Evolutionary conservation across 2,797 vertebrate species (phyloP), one percentile per base, ranked within the genome.

Genomic region (Lerista edwardsae): DNA sequence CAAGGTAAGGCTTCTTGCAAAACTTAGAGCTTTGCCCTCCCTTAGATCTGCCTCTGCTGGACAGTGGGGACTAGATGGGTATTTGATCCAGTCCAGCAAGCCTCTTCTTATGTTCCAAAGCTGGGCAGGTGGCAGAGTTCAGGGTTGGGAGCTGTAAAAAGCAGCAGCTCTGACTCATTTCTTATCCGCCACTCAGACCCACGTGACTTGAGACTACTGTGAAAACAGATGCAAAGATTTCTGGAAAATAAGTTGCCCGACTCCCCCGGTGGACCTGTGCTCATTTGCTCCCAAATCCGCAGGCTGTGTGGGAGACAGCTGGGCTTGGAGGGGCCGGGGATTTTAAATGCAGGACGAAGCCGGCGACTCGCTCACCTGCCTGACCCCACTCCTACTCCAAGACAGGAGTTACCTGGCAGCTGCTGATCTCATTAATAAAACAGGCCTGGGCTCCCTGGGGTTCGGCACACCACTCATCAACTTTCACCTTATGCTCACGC

Each of bases 381-480:
- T 79, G 83, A 84, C 75, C 83, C 78, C 39, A 44, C 79, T 84
- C 51, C 75, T 59, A 34, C 47, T 65, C 61, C 61, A 15, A 17
- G 2, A 7, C 79, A 64, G 75, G 51, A 82, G 47, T 17, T 21
- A 78, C 55, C 65, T 31, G 65, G 77, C 77, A 76, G 82, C 44
- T 79, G 65, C 68, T 67, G 79, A 68, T 65, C 83, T 85, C 83
- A 79, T 84, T 78, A 82, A 85, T 62, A 84, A 84, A 68, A 68
- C 51, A 68, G 83, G 41, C 75, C 34, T 2, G 0, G 67, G 27
- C 31, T 88, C 57, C 79, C 83, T 41, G 74, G 80, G 73, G 83
- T 27, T 82, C 2, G 15, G 31, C 0, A 21, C 4, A 6, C 34
- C 0, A 3, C 73, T 77, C 78, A 77, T 80, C 86, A 64, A 85